Base-by-base conservation (phyloP, 1,140 invertebrate genomes). In the Caenorhabditis inopinata region DNA sequence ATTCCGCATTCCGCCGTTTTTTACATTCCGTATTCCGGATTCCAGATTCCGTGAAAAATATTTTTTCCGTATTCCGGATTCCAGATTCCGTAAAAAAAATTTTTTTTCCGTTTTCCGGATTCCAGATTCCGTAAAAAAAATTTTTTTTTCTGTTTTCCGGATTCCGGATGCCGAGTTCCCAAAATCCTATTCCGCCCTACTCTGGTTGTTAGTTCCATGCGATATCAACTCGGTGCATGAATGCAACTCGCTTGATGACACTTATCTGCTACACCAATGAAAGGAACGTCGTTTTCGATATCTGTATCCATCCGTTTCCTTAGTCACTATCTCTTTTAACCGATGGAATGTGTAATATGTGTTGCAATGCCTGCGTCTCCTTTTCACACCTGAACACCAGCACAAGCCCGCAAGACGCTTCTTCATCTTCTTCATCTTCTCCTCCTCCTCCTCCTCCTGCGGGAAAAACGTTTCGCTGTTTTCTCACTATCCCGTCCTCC, bases 321-420 rank as follows among this genome's bases (percentile, higher is more conserved):
- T 7, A n/a, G n/a, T n/a, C n/a, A n/a, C 32, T 18, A 29, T 68
- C 51, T 32, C 51, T 21, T n/a, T 12, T 21, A 21, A 51, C 48
- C 58, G 16, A 68, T 38, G 32, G 58, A 68, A 68, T 68, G 58
- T 68, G 58, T 68, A 68, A 68, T 68, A 68, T 68, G 29, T 68
- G 58, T 38, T 38, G 14, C n/a, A 21, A 9, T 68, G 32, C 38
- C 58, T 68, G 58, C 25, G 58, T 68, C 58, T 68, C 58, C 32
- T 21, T 21, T 5, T 68, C 58, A 2, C n/a, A 68, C 58, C 58
- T 68, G 58, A 68, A 68, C 58, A 68, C 58, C 58, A 68, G 23
- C 58, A 68, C 58, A n/a, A n/a, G 58, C 58, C 58, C 58, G 58
- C 58, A 68, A 29, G 32, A 29, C 35, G 32, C 49, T 53, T 53